Base-by-base conservation (phyloP, 2,113 vertebrate species). In the Channa maculata region DNA sequence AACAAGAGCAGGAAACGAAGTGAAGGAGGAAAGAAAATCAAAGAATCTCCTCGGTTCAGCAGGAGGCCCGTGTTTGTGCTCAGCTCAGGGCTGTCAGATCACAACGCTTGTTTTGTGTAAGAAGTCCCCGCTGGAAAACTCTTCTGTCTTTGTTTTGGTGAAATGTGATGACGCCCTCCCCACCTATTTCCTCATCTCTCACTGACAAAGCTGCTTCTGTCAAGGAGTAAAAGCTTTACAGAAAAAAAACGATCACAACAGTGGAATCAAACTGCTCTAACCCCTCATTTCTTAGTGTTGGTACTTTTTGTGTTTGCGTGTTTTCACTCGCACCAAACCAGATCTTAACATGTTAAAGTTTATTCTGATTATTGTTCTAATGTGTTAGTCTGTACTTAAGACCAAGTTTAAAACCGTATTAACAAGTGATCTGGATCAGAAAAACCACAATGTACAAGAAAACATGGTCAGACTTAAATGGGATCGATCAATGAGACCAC, bases 71-170 rank as follows among this genome's bases (percentile, higher is more conserved):
- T 48, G 61, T 63, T 71, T 65, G 69, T 8, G 13, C 36, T 57
- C 3, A 33, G 61, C 62, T 77, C 55, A 52, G 5, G 68, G 48
- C 50, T 49, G 51, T 59, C 69, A 24, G 51, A 75, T 83, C 39
- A 77, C 46, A 65, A 36, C 15, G 36, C 58, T 50, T 5, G 59
- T 52, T 57, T 39, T 34, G 8, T 36, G 0, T 13, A 5, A 11
- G 48, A 69, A 72, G 69, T 70, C 68, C 68, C 77, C 3, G 24
- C 69, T 37, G 49, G 53, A 58, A 58, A 65, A 65, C 38, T 45
- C 49, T 4, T 37, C 77, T 44, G 62, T 69, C 53, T 71, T 86
- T 15, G 75, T 62, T 34, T 52, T 7, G 49, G n/a, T 54, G n/a
- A 57, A 69, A 54, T 41, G 24, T 24, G 24, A 6, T 36, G 38